Base-by-base conservation (phyloP, 2,113 vertebrate genomes). In the Dicentrarchus labrax region DNA sequence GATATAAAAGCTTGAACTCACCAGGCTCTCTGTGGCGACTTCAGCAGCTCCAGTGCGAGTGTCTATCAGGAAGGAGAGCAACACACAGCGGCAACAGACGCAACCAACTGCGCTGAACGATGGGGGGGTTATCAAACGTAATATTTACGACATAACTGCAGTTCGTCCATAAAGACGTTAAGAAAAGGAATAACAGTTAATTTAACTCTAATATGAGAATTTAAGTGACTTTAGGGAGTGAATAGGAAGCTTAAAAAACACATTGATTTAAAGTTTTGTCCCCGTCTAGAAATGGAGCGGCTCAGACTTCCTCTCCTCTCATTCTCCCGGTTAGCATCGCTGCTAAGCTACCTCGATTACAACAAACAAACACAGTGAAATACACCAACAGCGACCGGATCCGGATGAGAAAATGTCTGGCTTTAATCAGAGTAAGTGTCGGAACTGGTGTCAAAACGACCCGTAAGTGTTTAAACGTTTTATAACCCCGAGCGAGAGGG, bases 51-150 rank as follows among this genome's bases (percentile, higher is more conserved):
- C 90, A 54, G 19, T 39, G 76, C 78, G 56, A 89, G 77, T 84
- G 88, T 91, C 87, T 76, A 85, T 86, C 93, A 94, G 92, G 93
- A 94, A 94, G 91, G 56, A 88, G 89, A 87, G 79, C 81, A 85
- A 80, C 90, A 88, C 73, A 82, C 92, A 94, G 86, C 92, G 93
- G 95, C 93, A 93, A 94, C 90, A 92, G 95, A 89, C 53, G 65
- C 68, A 62, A 92, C 95, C 94, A 96, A 84, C 62, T 86, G 11
- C 0, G 2, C 1, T 0, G 0, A 57, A 21, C 11, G 2, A 19
- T 1, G 36, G 79, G 86, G 89, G 50, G 6, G 2, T 4, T 2
- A 16, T n/a, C 3, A 7, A 3, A 16, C 1, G 15, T 19, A 22
- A 3, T 21, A 47, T 80, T 71, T 19, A 56, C 4, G 30, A 38